Percentiles rank a stretch among this genome's conserved stretches.
These are phyloP conservation scores for Sylvicapra grimmia DNA, from an alignment of 2,113 vertebrate genomes.

Conservation along the genomic window DNA sequence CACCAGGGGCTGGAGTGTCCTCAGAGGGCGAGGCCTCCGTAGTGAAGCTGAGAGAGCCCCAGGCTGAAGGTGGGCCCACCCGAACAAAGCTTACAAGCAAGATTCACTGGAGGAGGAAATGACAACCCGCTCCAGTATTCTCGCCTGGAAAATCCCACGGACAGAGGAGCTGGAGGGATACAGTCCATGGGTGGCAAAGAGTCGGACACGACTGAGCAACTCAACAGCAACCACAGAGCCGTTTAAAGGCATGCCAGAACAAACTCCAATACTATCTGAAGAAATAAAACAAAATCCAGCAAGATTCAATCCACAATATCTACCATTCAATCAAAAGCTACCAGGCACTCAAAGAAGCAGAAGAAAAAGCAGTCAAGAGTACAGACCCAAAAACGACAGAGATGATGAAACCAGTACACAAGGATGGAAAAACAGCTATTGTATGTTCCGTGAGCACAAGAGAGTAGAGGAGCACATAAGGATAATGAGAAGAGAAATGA, in stretches of 20 bases:
- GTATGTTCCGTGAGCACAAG: background rate
- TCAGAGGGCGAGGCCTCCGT: background rate
- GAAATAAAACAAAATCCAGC: slow-evolving; percentile 34
- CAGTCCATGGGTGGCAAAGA: background rate
- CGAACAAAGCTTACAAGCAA: slow-evolving; percentile 2
- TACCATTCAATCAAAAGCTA: slow-evolving; percentile 8
- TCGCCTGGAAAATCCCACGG: background rate
- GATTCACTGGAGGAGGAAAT: background rate
- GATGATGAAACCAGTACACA: background rate
- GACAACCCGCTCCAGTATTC: background rate
- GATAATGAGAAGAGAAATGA: background rate
- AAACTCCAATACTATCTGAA: slow-evolving; percentile 23
- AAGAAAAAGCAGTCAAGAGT: background rate
- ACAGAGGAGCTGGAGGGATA: background rate
- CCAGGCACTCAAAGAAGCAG: slow-evolving; percentile 10
- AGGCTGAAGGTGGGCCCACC: background rate
- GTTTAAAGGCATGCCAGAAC: background rate
- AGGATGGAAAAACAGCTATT: background rate
- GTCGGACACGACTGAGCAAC: background rate
- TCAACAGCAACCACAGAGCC: background rate
- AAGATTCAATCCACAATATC: background rate
- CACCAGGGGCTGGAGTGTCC: background rate
- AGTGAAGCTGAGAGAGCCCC: background rate
- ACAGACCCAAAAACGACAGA: background rate
- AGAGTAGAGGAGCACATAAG: background rate